Evolutionary conservation across 2,113 vertebrate genomes (phyloP).

Genomic region (Ivindomyrus marchei): DNA sequence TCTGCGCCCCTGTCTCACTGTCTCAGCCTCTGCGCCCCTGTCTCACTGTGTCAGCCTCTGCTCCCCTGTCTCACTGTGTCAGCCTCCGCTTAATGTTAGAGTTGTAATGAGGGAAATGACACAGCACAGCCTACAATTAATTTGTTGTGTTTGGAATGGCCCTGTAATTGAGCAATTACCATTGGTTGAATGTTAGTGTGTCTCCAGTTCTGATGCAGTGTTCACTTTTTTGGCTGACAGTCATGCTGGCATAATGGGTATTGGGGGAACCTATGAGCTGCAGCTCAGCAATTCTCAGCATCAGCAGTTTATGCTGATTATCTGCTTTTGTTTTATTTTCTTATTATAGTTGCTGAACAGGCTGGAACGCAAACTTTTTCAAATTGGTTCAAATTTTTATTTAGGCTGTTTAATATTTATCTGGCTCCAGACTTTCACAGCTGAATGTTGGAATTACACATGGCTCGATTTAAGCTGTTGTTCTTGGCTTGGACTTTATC

Average conservation of each 20-base stretch:
- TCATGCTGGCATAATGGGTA: neutral
- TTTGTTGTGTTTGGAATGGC: neutral
- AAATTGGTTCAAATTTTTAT: neutral
- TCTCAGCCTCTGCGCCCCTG: neutral
- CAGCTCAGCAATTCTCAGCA: neutral
- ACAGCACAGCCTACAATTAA: neutral
- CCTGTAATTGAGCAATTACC: neutral
- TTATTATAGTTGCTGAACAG: neutral
- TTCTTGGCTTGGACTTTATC: neutral
- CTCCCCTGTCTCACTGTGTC: too few relatives aligned
- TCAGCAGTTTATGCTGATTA: neutral
- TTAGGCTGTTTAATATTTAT: slow-evolving; percentile 1
- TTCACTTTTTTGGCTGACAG: neutral
- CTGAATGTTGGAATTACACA: neutral
- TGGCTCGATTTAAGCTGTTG: neutral
- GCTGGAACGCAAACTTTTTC: neutral
- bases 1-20: too few relatives aligned
- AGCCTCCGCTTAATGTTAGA: neutral
- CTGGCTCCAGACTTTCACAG: slow-evolving; percentile 4
- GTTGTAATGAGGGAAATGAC: neutral
- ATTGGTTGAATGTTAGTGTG: neutral
- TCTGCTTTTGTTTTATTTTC: neutral
- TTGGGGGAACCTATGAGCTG: neutral
- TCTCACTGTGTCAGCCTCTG: neutral
- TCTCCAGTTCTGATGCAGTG: neutral